These are phyloP conservation scores for Tetranychus truncatus DNA, from an alignment of 2,888 invertebrate genomes.

Conservation along the genomic window DNA sequence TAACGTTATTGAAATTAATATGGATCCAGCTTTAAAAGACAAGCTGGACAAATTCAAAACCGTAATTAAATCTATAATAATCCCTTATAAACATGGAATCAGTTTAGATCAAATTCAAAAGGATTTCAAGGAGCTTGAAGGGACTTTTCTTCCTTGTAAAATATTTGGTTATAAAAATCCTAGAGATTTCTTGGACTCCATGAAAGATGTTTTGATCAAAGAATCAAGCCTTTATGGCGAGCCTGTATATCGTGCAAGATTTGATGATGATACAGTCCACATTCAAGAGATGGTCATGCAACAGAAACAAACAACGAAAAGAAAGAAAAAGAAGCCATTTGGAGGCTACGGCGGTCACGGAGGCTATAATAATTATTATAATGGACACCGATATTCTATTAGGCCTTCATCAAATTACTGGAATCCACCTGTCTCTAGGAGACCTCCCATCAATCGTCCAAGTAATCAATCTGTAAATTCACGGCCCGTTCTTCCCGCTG, in stretches of 20 bases:
- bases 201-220: background rate
- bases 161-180: background rate
- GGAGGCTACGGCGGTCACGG: background rate
- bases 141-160: background rate
- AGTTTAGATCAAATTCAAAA: background rate
- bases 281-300: background rate
- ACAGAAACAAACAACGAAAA: background rate
- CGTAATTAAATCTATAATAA: background rate
- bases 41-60: background rate
- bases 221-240: background rate
- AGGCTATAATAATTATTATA: background rate
- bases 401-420: no score
- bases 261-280: background rate
- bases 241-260: background rate
- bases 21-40: background rate
- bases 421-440: no score
- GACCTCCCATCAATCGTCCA: no score
- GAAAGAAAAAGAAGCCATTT: background rate
- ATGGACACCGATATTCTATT: no score
- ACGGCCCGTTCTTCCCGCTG: no score
- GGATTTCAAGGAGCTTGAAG: background rate
- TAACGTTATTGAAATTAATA: background rate
- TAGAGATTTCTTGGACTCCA: background rate
- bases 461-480: no score
- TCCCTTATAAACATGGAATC: background rate